A percentile compares a stretch with the other conserved stretches of the same genome.
These are phyloP conservation scores for Pollenia amentaria DNA, from an alignment of 2,888 invertebrate genomes.

Conservation along the genomic window DNA sequence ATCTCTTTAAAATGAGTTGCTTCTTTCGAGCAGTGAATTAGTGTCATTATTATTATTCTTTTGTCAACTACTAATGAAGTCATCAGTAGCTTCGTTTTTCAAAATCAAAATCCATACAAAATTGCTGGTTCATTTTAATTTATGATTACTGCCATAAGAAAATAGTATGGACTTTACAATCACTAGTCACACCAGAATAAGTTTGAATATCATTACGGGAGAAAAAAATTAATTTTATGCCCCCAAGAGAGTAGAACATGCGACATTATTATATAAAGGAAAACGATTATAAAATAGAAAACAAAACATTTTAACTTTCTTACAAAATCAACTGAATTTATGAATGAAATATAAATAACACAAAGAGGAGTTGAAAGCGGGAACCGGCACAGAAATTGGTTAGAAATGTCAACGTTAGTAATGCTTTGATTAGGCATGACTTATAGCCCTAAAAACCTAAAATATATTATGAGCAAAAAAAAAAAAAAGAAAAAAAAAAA, in stretches of 20 bases:
- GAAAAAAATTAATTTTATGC: background rate
- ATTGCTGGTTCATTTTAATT: conserved; percentile 42
- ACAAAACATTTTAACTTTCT: background rate
- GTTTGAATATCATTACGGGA: conserved; percentile 59
- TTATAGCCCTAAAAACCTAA: conserved; percentile 65
- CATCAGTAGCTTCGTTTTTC: conserved; percentile 19
- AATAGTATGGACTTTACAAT: background rate
- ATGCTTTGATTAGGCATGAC: conserved; percentile 76
- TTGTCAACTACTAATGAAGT: conserved; percentile 53
- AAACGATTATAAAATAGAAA: conserved; percentile 21
- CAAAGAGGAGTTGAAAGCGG: conserved; percentile 15
- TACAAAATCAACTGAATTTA: conserved; percentile 5
- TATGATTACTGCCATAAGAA: conserved; percentile 9
- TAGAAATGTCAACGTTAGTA: conserved; percentile 57
- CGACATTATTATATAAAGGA: conserved; percentile 47
- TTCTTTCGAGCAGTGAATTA: background rate
- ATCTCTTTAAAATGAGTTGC: background rate
- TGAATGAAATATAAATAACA: conserved; percentile 60
- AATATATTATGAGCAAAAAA: conserved; percentile 62
- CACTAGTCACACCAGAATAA: conserved; percentile 45
- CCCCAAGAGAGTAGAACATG: conserved; percentile 30
- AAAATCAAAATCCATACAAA: conserved; percentile 25
- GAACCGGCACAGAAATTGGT: conserved; percentile 13
- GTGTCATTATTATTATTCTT: conserved; percentile 22
- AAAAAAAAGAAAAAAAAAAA: conserved; percentile 9